Evolutionary conservation across 2,113 vertebrate species (phyloP), one percentile per base, ranked within the genome.

Genomic region (Microcebus jonahi): DNA sequence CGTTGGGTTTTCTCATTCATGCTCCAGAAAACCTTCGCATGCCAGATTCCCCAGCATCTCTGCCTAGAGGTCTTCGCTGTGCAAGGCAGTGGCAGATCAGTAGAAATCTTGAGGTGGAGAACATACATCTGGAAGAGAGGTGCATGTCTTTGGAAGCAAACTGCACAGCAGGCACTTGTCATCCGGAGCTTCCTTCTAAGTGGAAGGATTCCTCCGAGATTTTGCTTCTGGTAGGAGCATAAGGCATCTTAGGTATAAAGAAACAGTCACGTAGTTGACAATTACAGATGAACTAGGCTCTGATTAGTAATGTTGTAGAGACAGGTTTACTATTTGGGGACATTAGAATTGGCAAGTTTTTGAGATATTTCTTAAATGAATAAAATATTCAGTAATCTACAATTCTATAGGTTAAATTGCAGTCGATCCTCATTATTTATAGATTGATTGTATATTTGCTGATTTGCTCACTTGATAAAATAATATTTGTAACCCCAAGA

Each of bases 1-100:
- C 25, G 0, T 25, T 12, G 21, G 31, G 21, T 57, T 61, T 21
- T 55, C 50, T 31, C 0, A 1, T 45, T 45, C 12, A 0, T 11
- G 18, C 27, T 70, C 20, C 48, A 11, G 48, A 53, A 13, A 10
- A 34, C 59, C 39, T 18, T n/a, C 13, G 21, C 2, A 15, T 25
- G 34, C 63, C 34, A 45, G 17, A 29, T 73, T 73, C 55, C 45
- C 42, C 57, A 23, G 11, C 34, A 31, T 36, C 23, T 86, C 79
- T 80, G 63, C 18, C 15, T 27, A 48, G 75, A 71, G 45, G 1
- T 45, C 45, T 45, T 45, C 8, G 1, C 21, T 15, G 21, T 9
- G 8, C 5, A 6, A 61, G 50, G 27, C 18, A 15, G 39, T 34
- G 27, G 0, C 81, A 84, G 10, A 17, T 42, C 10, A n/a, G 1